Conservation (phyloP, 1,140 invertebrate genomes). For the Coptotermes formosanus region DNA sequence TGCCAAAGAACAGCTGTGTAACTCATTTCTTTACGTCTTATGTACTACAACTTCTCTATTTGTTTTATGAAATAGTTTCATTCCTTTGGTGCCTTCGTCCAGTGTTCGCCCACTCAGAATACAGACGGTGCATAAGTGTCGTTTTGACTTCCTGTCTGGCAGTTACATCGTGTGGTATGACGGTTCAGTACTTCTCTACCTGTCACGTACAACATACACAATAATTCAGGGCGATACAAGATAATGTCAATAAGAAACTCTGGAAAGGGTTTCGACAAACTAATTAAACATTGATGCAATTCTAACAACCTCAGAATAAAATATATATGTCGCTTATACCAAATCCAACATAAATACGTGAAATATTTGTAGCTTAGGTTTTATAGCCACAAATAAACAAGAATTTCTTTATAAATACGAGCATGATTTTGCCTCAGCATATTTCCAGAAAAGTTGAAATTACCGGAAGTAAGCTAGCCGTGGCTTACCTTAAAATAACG, state of each 20-base stretch:
- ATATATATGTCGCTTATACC: too few relatives aligned
- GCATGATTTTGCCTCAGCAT: too few relatives aligned
- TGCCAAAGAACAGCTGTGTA: conserved; percentile 4
- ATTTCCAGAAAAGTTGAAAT: too few relatives aligned
- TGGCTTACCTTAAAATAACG: too few relatives aligned
- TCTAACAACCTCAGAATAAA: too few relatives aligned
- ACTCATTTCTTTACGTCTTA: background rate
- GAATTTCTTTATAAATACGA: too few relatives aligned
- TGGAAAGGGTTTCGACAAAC: background rate
- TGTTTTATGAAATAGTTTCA: background rate
- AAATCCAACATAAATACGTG: too few relatives aligned
- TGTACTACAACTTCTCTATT: background rate
- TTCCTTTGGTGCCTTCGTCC: background rate
- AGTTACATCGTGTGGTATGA: background rate
- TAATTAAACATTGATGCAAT: background rate
- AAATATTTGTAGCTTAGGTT: too few relatives aligned
- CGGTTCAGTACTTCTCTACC: background rate
- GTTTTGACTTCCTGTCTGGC: conserved; percentile 2
- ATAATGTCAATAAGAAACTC: background rate
- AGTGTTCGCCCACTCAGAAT: background rate
- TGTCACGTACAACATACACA: background rate
- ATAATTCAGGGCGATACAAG: background rate
- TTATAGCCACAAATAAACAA: too few relatives aligned
- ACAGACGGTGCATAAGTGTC: background rate
- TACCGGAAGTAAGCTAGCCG: too few relatives aligned